phyloP scores from a whole-genome alignment of 1,140 invertebrate species.

The Sitodiplosis mosellana region DNA sequence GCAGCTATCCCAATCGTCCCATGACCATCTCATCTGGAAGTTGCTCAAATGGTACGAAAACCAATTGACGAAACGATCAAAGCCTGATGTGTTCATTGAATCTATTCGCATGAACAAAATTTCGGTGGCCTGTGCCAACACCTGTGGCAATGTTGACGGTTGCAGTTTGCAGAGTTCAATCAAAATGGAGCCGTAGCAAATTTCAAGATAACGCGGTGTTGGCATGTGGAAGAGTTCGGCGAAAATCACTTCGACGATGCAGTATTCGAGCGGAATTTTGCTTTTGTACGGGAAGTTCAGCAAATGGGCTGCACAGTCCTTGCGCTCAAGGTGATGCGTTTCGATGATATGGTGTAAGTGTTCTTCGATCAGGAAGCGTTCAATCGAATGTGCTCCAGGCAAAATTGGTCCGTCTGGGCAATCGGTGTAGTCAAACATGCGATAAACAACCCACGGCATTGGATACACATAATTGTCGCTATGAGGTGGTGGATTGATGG shows the following conservation, averaged over 20 bases:
- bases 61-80: constrained; percentile 95
- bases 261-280: constrained; percentile 93
- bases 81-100: constrained; percentile 90
- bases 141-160: constrained; percentile 92
- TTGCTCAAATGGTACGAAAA: constrained; percentile 98
- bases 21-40: constrained; percentile 97
- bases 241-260: constrained; percentile 95
- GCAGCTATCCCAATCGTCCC: constrained; percentile 87
- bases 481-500: constrained; percentile 75
- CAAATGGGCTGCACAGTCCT: constrained; percentile 86
- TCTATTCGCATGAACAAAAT: constrained; percentile 91
- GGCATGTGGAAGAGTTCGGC: constrained; percentile 88
- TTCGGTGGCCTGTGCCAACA: constrained; percentile 93
- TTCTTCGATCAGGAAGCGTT: constrained; percentile 94
- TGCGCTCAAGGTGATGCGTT: constrained; percentile 72
- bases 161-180: constrained; percentile 96
- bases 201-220: constrained; percentile 68
- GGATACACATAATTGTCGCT: constrained; percentile 78
- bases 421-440: constrained; percentile 98
- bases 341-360: constrained; percentile 88
- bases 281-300: constrained; percentile 82
- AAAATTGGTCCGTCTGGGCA: constrained; percentile 83
- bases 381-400: constrained; percentile 91
- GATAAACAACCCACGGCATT: constrained; percentile 74
- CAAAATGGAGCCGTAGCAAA: constrained; percentile 87